Percentiles rank a stretch among this genome's conserved stretches.
Conservation (phyloP, 1,140 invertebrate genomes). For the Sipha flava region DNA sequence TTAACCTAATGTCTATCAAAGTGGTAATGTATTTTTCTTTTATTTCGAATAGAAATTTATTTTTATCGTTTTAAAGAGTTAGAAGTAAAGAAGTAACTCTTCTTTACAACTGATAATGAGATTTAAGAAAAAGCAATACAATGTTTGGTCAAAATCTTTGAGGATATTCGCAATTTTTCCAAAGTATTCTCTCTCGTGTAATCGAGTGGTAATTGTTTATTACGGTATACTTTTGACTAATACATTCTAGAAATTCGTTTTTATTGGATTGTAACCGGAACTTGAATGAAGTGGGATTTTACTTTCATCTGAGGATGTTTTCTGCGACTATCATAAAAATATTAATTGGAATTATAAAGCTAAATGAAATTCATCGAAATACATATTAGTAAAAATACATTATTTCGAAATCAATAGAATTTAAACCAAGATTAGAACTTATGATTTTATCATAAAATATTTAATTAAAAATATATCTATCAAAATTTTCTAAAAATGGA, state of each 20-base stretch:
- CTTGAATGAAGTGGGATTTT: no score
- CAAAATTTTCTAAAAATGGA: no score
- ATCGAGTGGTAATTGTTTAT: not conserved
- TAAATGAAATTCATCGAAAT: no score
- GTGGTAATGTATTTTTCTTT: not conserved
- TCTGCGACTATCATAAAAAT: no score
- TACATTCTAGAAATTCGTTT: not conserved
- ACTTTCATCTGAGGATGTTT: no score
- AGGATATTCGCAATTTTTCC: not conserved
- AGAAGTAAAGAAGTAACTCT: not conserved
- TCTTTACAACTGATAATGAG: not conserved
- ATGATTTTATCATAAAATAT: no score
- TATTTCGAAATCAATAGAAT: no score
- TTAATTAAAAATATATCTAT: no score
- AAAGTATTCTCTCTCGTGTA: not conserved
- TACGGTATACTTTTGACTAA: not conserved
- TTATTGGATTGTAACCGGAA: no score
- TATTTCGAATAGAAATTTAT: not conserved
- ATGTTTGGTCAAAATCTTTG: not conserved
- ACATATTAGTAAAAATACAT: no score
- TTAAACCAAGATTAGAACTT: no score
- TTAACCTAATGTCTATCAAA: not conserved
- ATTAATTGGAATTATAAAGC: no score
- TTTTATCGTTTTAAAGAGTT: not conserved
- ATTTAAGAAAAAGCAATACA: not conserved